Conservation (phyloP, 2,113 vertebrate species). For the Rhipidura dahli region DNA sequence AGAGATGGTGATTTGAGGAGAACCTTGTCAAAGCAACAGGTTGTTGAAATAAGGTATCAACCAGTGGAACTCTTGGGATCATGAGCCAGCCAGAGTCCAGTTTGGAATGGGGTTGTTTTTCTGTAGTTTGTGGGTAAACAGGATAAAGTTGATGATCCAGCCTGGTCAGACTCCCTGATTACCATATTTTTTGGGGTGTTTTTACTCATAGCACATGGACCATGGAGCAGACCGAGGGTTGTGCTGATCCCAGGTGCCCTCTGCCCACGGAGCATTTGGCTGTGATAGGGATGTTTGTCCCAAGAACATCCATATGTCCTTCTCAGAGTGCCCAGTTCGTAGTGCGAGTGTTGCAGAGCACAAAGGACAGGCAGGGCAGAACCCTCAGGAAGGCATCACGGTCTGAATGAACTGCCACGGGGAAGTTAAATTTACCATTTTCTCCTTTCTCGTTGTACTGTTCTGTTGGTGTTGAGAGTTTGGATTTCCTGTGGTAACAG, state of each 20-base stretch:
- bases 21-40: background rate
- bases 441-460: background rate
- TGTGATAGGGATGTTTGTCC: background rate
- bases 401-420: background rate
- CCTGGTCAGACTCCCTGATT: background rate
- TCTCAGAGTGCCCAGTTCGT: background rate
- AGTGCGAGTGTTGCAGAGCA: background rate
- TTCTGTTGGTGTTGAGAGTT: background rate
- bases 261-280: rapidly evolving
- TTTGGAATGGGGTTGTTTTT: background rate
- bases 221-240: rapidly evolving
- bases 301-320: background rate
- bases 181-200: background rate
- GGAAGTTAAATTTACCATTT: background rate
- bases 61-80: background rate
- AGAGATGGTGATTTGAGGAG: background rate
- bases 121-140: background rate
- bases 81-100: rapidly evolving
- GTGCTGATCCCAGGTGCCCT: background rate
- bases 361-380: background rate
- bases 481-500: background rate
- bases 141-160: background rate
- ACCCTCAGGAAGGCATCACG: background rate
- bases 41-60: background rate
- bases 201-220: background rate